These are phyloP conservation scores for Cenopis cana DNA, from an alignment of 2,888 invertebrate genomes.

Conservation along the genomic window DNA sequence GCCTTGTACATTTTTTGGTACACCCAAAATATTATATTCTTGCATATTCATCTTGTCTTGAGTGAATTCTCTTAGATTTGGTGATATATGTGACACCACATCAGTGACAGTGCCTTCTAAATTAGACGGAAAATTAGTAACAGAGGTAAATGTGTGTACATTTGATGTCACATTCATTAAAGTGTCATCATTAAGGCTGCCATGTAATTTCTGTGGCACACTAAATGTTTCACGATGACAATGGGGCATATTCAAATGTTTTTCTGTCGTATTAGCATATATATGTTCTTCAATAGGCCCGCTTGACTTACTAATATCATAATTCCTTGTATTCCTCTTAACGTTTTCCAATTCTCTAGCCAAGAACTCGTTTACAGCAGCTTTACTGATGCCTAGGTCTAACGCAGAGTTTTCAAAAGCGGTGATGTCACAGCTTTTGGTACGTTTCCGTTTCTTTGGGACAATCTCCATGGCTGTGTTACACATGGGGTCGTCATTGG, in stretches of 20 bases:
- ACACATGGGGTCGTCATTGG: constrained; percentile 79
- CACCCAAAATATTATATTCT: neutral
- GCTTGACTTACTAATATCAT: constrained; percentile 24
- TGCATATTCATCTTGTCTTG: constrained; percentile 1
- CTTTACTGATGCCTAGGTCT: constrained; percentile 71
- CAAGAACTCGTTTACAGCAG: constrained; percentile 71
- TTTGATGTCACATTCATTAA: constrained; percentile 7
- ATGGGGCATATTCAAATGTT: constrained; percentile 29
- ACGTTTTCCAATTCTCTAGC: constrained; percentile 77
- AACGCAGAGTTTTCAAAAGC: constrained; percentile 77
- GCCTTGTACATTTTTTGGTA: neutral
- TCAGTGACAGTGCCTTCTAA: neutral
- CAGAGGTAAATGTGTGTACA: neutral
- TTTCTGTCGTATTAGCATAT: constrained; percentile 64
- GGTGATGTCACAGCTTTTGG: constrained; percentile 69
- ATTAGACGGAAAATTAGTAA: neutral
- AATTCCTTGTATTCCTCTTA: constrained; percentile 56
- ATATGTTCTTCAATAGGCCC: constrained; percentile 57
- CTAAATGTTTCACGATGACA: constrained; percentile 12
- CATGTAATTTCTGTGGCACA: constrained; percentile 21
- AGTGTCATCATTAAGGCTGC: constrained; percentile 17
- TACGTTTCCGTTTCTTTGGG: constrained; percentile 75
- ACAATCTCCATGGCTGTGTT: constrained; percentile 81
- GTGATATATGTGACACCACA: constrained; percentile 5
- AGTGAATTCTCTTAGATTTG: constrained; percentile 12